Conservation (phyloP, 2,113 vertebrate species). For the Nothocercus julius region DNA sequence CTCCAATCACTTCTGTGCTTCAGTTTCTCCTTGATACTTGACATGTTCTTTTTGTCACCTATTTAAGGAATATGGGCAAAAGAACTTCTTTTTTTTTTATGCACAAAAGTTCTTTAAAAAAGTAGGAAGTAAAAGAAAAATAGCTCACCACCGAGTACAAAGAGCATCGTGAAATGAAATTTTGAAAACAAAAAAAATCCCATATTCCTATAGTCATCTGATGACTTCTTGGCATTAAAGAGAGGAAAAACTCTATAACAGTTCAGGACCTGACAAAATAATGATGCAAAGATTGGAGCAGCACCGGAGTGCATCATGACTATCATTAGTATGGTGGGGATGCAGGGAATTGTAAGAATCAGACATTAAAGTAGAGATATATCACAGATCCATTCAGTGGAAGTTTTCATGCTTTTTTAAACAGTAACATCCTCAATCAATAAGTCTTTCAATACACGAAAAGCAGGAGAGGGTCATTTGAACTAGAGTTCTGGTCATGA, state of each 20-base stretch:
- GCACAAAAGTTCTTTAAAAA: neutral
- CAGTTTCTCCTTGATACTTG: neutral
- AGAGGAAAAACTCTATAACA: neutral
- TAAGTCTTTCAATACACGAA: neutral
- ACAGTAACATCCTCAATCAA: neutral
- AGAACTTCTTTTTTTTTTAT: neutral
- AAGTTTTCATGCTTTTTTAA: neutral
- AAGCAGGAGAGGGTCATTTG: neutral
- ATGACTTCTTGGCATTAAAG: neutral
- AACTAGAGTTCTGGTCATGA: neutral
- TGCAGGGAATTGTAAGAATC: neutral
- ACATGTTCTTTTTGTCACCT: neutral
- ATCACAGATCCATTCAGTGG: neutral
- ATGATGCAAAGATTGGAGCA: neutral
- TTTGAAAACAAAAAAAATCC: too few relatives aligned
- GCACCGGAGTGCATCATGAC: neutral
- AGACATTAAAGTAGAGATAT: neutral
- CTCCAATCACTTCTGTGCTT: neutral
- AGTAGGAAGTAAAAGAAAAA: neutral
- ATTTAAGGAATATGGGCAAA: neutral
- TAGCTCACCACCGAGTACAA: accelerated
- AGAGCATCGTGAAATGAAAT: neutral
- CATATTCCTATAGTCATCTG: neutral
- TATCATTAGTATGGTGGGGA: neutral
- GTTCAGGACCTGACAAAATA: neutral